Conservation (phyloP, 2,113 vertebrate genomes). For the Sander vitreus region DNA sequence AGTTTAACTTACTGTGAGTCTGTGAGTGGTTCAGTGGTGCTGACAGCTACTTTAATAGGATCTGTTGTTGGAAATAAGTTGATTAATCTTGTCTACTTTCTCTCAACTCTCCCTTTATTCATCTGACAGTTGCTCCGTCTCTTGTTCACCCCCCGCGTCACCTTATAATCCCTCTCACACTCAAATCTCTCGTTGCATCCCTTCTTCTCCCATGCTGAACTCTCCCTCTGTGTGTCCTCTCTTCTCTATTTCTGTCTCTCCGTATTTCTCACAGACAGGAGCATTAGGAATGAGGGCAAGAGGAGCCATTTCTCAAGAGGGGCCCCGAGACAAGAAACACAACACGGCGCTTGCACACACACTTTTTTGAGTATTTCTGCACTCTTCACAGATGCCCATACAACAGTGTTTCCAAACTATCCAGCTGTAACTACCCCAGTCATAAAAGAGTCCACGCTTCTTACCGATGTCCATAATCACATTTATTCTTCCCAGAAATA, state of each 20-base stretch:
- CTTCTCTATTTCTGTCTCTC: conserved; percentile 23
- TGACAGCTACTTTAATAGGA: conserved; percentile 64
- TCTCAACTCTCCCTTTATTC: conserved; percentile 35
- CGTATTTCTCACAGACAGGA: conserved; percentile 15
- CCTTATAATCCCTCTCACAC: conserved; percentile 52
- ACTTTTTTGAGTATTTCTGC: neutral
- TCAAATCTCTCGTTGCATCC: conserved; percentile 32
- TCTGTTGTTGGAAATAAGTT: conserved; percentile 68
- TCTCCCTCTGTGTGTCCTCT: conserved; percentile 11
- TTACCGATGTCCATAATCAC: too few species aligned
- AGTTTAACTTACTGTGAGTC: conserved; percentile 8
- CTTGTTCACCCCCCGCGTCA: conserved; percentile 5
- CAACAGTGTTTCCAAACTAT: neutral
- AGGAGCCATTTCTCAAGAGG: conserved; percentile 29
- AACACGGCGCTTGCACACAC: neutral
- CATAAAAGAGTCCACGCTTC: too few species aligned
- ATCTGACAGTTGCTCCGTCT: neutral
- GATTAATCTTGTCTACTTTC: conserved; percentile 69
- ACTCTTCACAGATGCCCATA: neutral
- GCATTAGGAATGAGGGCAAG: conserved; percentile 34
- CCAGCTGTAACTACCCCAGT: neutral
- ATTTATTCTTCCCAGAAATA: too few species aligned
- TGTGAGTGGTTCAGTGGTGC: conserved; percentile 7
- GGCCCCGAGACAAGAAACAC: conserved; percentile 14
- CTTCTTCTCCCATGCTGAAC: conserved; percentile 7